These are phyloP conservation scores for Caenorhabditis doughertyi DNA, from an alignment of 2,888 invertebrate species.

Conservation along the genomic window DNA sequence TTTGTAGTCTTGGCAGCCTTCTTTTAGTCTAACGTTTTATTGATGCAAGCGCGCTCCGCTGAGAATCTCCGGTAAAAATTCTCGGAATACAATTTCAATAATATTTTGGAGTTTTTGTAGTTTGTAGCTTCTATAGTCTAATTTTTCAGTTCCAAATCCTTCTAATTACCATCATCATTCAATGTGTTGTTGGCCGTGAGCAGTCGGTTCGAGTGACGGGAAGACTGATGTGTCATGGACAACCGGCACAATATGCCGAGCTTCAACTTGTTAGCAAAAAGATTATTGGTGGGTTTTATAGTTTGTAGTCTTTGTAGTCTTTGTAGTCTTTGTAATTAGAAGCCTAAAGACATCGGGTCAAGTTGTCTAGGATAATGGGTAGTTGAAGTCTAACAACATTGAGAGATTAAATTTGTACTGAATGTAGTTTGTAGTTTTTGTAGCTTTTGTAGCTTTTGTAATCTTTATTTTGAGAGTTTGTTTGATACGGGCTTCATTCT, in stretches of 20 bases:
- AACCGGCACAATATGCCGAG: slow-evolving; percentile 16
- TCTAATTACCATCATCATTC: slow-evolving; percentile 7
- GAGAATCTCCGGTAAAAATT: background rate
- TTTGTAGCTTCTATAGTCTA: no score
- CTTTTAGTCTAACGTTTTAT: no score
- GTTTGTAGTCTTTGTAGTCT: background rate
- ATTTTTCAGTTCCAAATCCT: background rate
- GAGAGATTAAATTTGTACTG: background rate
- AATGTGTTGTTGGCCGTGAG: background rate
- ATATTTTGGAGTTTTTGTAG: background rate
- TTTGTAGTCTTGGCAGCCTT: no score
- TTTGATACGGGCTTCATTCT: no score
- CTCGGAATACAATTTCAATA: background rate
- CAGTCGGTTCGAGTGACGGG: slow-evolving; percentile 15
- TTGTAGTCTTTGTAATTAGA: no score
- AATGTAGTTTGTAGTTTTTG: no score
- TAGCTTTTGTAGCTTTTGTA: no score
- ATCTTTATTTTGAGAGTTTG: no score
- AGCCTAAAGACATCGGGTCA: no score
- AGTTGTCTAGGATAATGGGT: no score
- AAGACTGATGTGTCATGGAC: slow-evolving; percentile 12
- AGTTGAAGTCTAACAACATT: no score
- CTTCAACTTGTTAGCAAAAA: slow-evolving; percentile 27
- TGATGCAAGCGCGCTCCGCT: no score
- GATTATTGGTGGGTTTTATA: background rate